Conservation (phyloP, 2,113 vertebrate genomes). For the Lanius ludovicianus region DNA sequence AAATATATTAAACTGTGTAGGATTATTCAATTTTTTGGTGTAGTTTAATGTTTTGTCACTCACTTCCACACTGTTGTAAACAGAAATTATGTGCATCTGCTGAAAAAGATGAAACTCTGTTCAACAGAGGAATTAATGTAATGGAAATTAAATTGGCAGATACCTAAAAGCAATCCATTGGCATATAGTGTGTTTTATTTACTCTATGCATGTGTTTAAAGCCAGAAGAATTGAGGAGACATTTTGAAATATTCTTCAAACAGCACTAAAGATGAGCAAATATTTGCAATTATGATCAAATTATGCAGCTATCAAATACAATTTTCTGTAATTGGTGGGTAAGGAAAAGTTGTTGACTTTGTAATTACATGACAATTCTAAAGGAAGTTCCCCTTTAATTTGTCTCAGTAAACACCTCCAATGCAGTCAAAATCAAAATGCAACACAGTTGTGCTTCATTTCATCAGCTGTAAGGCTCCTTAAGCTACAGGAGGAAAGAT, state of each 20-base stretch:
- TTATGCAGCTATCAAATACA: conserved; percentile 53
- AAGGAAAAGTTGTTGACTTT: conserved; percentile 55
- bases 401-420: conserved; percentile 3
- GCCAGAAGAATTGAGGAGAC: conserved; percentile 19
- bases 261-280: neutral
- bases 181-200: conserved; percentile 11
- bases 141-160: neutral
- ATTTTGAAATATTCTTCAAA: conserved; percentile 20
- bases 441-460: neutral
- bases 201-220: neutral
- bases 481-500: neutral
- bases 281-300: conserved; percentile 56
- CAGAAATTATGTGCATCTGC: neutral
- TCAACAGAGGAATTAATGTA: neutral
- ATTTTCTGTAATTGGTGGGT: conserved; percentile 58
- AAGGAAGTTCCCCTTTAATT: conserved; percentile 43
- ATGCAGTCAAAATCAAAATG: conserved; percentile 4
- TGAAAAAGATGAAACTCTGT: neutral
- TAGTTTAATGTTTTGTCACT: neutral
- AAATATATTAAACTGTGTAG: neutral
- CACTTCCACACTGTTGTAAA: neutral
- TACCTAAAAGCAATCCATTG: neutral
- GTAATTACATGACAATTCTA: conserved; percentile 61
- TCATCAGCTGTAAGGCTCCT: fast-evolving
- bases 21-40: neutral